These are phyloP conservation scores for Pissodes strobi DNA, from an alignment of 1,140 invertebrate genomes.

Conservation along the genomic window DNA sequence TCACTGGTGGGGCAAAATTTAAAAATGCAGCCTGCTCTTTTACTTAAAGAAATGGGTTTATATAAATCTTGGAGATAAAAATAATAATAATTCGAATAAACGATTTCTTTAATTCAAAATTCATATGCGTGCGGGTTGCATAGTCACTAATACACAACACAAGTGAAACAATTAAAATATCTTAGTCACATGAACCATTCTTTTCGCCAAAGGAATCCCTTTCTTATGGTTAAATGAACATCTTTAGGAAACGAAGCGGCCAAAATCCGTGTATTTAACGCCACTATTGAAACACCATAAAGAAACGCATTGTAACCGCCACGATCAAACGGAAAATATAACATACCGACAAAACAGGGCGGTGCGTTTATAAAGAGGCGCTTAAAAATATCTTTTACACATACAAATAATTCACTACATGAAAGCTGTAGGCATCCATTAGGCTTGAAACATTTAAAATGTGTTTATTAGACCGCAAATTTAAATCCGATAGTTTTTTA, in stretches of 20 bases:
- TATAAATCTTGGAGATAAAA: too few relatives aligned
- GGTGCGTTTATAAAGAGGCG: background rate
- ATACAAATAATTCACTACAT: background rate
- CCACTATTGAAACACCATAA: background rate
- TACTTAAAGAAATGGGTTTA: too few relatives aligned
- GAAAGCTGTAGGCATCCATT: background rate
- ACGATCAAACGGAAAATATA: background rate
- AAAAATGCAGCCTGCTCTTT: too few relatives aligned
- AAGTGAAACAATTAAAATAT: background rate
- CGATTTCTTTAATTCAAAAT: too few relatives aligned
- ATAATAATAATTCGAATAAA: too few relatives aligned
- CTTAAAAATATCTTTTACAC: conserved; percentile 17
- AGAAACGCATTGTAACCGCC: background rate
- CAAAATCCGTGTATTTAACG: conserved; percentile 2
- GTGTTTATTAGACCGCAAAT: conserved; percentile 33
- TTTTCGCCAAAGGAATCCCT: background rate
- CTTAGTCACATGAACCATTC: background rate
- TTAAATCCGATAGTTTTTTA: conserved; percentile 17
- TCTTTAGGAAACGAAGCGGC: background rate
- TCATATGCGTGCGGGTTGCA: too few relatives aligned
- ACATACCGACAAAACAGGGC: background rate
- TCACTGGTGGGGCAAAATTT: too few relatives aligned
- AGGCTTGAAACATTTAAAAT: background rate
- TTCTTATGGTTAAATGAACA: conserved; percentile 10
- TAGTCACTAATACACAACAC: background rate